Base-by-base conservation (phyloP, 2,797 vertebrate species). In the Lagocephalus sceleratus region DNA sequence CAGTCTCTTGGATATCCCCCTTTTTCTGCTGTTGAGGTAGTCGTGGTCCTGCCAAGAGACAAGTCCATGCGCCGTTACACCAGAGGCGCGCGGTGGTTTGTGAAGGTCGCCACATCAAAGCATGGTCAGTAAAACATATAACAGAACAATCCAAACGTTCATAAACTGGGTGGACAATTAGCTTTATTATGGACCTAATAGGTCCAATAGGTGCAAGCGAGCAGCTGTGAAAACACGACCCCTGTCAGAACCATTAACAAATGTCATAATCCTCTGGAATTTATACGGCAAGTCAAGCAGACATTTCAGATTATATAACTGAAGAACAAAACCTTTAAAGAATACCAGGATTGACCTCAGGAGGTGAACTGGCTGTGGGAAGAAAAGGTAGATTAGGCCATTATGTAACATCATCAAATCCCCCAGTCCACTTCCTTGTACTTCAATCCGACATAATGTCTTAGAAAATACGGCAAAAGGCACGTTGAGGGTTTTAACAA, bases 31-130 rank as follows among this genome's bases (percentile, higher is more conserved):
- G 62, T 78, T 69, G 76, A 60, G 52, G 67, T 86, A 87, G 66
- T 90, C 88, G 32, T 92, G 84, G 76, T 94, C 91, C 94, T 95
- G 83, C 0, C 47, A 10, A 63, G 0, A 47, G 3, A 60, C 35
- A 20, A 1, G 38, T 5, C 54, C 22, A 46, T 1, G 20, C 20
- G 40, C 5, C 21, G 35, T 32, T 15, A 51, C 5, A 26, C 14
- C 20, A 22, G 19, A 35, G 4, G 11, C 4, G 32, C 12, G 14
- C 32, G 12, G 3, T 35, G 3, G 10, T 35, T 35, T 35, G 32
- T 44, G 16, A 42, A n/a, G 5, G 38, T 10, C 20, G 5, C 7
- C 21, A 3, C 35, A 26, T 17, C 32, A 35, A 35, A 35, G 32
- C 11, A 12, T 35, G 11, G 26, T 29, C 11, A 29, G 8, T 9